These are phyloP conservation scores for Drepana falcataria DNA, from an alignment of 2,888 invertebrate species.

Conservation along the genomic window DNA sequence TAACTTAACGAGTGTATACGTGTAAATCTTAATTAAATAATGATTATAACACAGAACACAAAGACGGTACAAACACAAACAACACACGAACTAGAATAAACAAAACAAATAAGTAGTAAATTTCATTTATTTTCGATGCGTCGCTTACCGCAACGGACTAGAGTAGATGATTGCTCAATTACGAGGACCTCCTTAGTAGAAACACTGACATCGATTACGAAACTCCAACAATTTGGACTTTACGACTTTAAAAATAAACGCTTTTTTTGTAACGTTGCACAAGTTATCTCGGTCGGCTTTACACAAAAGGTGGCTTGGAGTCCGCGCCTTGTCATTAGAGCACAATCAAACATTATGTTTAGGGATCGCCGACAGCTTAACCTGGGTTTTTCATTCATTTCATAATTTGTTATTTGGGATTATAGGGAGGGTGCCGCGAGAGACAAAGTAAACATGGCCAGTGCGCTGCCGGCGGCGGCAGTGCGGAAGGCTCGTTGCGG, in stretches of 20 bases:
- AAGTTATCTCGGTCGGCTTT: conserved; percentile 65
- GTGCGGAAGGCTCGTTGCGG: conserved; percentile 10
- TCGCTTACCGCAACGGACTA: conserved; percentile 72
- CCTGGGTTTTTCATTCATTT: conserved; percentile 73
- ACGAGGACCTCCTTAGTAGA: conserved; percentile 77
- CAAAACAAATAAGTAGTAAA: conserved; percentile 71
- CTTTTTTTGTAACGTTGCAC: conserved; percentile 47
- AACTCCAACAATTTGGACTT: conserved; percentile 54
- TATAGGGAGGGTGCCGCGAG: conserved; percentile 68
- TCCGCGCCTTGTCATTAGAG: conserved; percentile 77
- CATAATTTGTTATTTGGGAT: conserved; percentile 77
- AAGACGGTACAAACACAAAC: conserved; percentile 31
- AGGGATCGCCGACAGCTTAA: conserved; percentile 77
- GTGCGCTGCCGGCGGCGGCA: conserved; percentile 14
- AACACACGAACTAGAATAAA: conserved; percentile 41
- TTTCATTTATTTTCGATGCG: conserved; percentile 70
- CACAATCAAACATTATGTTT: conserved; percentile 77
- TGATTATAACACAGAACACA: conserved; percentile 18
- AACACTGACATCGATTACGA: conserved; percentile 49
- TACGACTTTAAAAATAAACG: conserved; percentile 52
- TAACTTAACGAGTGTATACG: no score
- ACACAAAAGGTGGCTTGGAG: conserved; percentile 67
- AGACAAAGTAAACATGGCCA: conserved; percentile 70
- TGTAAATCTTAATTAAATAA: not conserved
- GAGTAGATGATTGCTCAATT: conserved; percentile 79